Conservation (phyloP, 1,140 invertebrate genomes). For the Cryptotermes secundus region DNA sequence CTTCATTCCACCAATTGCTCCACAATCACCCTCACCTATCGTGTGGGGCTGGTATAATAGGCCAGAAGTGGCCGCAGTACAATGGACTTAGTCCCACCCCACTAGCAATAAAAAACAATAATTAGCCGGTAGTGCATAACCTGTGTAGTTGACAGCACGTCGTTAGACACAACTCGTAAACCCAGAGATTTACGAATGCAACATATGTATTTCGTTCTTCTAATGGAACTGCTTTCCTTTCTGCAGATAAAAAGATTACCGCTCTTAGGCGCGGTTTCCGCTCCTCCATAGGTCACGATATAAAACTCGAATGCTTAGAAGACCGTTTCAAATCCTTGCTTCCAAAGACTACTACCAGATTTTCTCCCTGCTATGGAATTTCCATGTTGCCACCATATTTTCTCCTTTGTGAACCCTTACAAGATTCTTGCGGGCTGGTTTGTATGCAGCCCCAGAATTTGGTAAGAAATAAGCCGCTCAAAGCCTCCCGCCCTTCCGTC, state of each 20-base stretch:
- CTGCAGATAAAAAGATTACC: background rate
- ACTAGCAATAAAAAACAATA: too few relatives aligned
- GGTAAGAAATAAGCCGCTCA: background rate
- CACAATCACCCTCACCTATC: too few relatives aligned
- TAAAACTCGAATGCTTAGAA: background rate
- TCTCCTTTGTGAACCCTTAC: background rate
- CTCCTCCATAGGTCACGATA: background rate
- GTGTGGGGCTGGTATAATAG: too few relatives aligned
- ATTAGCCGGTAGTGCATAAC: too few relatives aligned
- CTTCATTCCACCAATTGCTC: too few relatives aligned
- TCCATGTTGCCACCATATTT: constrained; percentile 6
- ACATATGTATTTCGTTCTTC: too few relatives aligned
- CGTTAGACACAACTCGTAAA: too few relatives aligned
- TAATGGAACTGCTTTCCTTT: background rate
- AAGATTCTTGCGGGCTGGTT: background rate
- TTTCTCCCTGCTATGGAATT: background rate
- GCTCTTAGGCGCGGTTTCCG: background rate
- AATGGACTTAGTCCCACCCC: too few relatives aligned
- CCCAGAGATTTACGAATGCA: too few relatives aligned
- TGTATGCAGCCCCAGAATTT: background rate
- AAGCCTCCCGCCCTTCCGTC: background rate
- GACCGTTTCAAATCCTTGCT: background rate
- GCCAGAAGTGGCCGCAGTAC: too few relatives aligned
- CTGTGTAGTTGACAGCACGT: too few relatives aligned
- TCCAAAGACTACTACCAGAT: background rate